Conservation (phyloP, 1,140 invertebrate genomes). For the Psix sp. region DNA sequence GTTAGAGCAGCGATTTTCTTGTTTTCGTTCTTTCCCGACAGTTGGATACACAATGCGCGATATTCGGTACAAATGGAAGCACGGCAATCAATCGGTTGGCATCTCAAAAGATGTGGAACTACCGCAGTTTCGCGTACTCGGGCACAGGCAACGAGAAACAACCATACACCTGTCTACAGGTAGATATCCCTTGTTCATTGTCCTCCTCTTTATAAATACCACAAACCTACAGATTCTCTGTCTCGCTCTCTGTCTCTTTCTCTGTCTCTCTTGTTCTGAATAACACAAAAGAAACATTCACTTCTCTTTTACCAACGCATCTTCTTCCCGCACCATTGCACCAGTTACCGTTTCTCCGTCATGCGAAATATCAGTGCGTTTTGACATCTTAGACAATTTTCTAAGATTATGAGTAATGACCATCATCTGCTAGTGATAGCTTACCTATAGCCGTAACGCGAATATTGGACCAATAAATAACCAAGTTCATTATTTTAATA, state of each 20-base stretch:
- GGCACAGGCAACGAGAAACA: slow-evolving; percentile 92
- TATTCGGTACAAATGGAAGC: slow-evolving; percentile 97
- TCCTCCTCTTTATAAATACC: slow-evolving; percentile 72
- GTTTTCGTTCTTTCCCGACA: slow-evolving; percentile 81
- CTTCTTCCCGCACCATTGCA: slow-evolving; percentile 62
- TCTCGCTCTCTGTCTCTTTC: slow-evolving; percentile 30
- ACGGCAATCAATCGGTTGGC: slow-evolving; percentile 90
- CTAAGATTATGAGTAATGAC: neutral
- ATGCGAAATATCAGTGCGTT: slow-evolving; percentile 35
- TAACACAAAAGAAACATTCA: slow-evolving; percentile 37
- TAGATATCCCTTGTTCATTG: slow-evolving; percentile 79
- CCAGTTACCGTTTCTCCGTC: slow-evolving; percentile 52
- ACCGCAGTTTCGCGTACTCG: slow-evolving; percentile 95
- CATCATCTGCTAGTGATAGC: neutral
- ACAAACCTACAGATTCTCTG: slow-evolving; percentile 30
- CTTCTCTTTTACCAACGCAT: slow-evolving; percentile 29
- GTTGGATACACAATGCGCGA: slow-evolving; percentile 98
- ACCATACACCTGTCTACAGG: slow-evolving; percentile 96
- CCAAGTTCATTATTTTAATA: no score
- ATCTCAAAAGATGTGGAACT: slow-evolving; percentile 94
- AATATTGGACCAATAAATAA: neutral
- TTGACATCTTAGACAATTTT: no score
- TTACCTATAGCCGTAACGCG: slow-evolving; percentile 16
- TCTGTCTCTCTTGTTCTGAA: slow-evolving; percentile 27
- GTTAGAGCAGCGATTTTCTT: slow-evolving; percentile 78